These are phyloP conservation scores for Orius insidiosus DNA, from an alignment of 1,140 invertebrate species.

Conservation along the genomic window DNA sequence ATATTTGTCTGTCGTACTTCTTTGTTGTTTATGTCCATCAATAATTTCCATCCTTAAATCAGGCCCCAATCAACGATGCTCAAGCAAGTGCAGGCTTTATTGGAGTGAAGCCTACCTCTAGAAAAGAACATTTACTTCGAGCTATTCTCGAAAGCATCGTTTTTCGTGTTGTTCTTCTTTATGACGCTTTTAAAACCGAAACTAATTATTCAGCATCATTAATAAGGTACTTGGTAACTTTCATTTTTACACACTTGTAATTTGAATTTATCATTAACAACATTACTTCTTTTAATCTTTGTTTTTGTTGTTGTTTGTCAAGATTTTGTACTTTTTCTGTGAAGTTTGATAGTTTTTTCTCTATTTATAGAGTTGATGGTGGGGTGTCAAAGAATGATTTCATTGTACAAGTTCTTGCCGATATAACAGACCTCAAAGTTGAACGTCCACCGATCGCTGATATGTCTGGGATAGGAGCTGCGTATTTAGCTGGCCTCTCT, in stretches of 20 bases:
- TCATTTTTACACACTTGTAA: too few species aligned
- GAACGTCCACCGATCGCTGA: conserved; percentile 49
- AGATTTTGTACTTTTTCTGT: too few species aligned
- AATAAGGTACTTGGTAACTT: conserved; percentile 39
- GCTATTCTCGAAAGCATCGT: conserved; percentile 75
- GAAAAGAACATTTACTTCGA: conserved; percentile 57
- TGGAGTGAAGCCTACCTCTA: conserved; percentile 63
- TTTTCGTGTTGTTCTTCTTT: conserved; percentile 64
- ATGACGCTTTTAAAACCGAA: conserved; percentile 46
- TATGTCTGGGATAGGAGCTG: conserved; percentile 61
- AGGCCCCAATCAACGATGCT: conserved; percentile 79
- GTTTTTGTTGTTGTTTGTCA: too few species aligned
- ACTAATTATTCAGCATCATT: conserved; percentile 35
- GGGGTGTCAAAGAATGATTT: conserved; percentile 86
- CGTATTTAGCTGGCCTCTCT: conserved; percentile 62
- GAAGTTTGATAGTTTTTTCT: too few species aligned
- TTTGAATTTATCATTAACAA: too few species aligned
- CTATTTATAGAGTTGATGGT: conserved; percentile 61
- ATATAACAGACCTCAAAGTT: conserved; percentile 54
- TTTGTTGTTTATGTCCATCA: conserved; percentile 2
- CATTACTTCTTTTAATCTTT: too few species aligned
- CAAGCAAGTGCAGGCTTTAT: conserved; percentile 66
- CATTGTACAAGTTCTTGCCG: conserved; percentile 67
- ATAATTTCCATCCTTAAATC: background rate
- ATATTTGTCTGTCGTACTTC: conserved; percentile 11